Conservation (phyloP, 53 echinoderm and acorn worm species). For the Mesocentrotus franciscanus region DNA sequence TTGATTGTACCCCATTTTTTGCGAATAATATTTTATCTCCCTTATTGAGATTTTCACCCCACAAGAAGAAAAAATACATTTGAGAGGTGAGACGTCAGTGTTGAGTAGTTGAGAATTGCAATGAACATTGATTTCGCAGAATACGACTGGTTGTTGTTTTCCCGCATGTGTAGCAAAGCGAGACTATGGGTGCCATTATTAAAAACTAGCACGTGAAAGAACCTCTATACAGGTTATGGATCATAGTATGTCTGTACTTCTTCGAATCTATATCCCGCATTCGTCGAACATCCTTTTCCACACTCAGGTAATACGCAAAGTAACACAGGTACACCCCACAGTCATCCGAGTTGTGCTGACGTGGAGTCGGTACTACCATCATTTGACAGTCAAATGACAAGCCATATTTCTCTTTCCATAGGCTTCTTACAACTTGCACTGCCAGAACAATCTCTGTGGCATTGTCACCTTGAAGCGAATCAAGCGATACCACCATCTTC, state of each 20-base stretch:
- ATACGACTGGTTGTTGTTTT: no score
- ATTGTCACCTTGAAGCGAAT: no score
- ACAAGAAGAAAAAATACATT: no score
- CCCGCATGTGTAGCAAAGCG: no score
- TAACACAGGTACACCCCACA: constrained; percentile 48
- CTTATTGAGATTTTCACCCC: no score
- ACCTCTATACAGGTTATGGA: constrained; percentile 40
- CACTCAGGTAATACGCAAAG: constrained; percentile 38
- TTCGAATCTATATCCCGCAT: constrained; percentile 48
- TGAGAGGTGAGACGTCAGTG: no score
- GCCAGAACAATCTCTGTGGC: constrained; percentile 13
- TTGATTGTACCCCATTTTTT: no score
- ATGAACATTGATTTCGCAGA: no score
- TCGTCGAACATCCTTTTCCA: not conserved
- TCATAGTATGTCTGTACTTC: constrained; percentile 32
- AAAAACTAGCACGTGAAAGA: not conserved
- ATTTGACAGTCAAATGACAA: not conserved
- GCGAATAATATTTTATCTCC: no score
- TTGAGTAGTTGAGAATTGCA: no score
- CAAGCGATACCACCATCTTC: not conserved
- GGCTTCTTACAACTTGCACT: not conserved
- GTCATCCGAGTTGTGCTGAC: constrained; percentile 7
- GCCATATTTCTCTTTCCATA: constrained; percentile 14
- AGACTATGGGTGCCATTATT: no score
- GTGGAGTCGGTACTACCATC: not conserved